These are phyloP conservation scores for Scytalopus superciliaris DNA, from an alignment of 2,113 vertebrate genomes.

Conservation along the genomic window DNA sequence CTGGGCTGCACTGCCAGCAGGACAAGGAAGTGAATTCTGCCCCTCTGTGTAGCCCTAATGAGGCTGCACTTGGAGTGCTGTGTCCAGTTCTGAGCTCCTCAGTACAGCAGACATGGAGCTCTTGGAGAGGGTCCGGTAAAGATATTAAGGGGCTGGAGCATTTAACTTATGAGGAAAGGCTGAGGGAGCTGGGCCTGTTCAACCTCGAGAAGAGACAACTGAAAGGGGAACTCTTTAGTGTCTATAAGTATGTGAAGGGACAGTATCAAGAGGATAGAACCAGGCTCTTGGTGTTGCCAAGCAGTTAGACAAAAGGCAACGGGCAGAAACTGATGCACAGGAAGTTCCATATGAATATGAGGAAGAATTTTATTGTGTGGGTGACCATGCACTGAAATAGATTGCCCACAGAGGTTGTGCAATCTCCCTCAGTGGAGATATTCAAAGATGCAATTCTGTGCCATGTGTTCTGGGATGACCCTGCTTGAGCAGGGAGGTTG, in stretches of 20 bases:
- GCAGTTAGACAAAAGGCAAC: not conserved
- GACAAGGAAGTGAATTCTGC: accelerated
- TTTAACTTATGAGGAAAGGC: not conserved
- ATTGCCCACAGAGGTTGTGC: not conserved
- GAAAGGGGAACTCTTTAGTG: not conserved
- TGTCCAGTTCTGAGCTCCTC: not conserved
- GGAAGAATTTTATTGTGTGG: not conserved
- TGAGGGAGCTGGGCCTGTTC: not conserved
- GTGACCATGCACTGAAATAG: not conserved
- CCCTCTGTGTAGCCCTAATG: not conserved
- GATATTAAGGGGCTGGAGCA: not conserved
- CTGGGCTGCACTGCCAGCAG: accelerated
- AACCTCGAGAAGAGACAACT: not conserved
- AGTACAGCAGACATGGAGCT: not conserved
- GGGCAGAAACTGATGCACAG: not conserved
- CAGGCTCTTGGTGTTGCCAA: not conserved
- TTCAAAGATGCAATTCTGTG: not conserved
- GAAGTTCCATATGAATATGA: not conserved
- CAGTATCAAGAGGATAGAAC: not conserved
- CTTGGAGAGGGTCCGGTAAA: not conserved
- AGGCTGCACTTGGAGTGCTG: not conserved
- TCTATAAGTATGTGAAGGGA: not conserved
- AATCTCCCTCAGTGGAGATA: not conserved
- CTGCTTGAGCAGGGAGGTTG: not conserved
- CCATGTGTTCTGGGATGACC: not conserved